Percentiles rank a stretch among this genome's conserved stretches.
phyloP scores from a whole-genome alignment of 2,888 invertebrate genomes.

The Girardia tigrina region DNA sequence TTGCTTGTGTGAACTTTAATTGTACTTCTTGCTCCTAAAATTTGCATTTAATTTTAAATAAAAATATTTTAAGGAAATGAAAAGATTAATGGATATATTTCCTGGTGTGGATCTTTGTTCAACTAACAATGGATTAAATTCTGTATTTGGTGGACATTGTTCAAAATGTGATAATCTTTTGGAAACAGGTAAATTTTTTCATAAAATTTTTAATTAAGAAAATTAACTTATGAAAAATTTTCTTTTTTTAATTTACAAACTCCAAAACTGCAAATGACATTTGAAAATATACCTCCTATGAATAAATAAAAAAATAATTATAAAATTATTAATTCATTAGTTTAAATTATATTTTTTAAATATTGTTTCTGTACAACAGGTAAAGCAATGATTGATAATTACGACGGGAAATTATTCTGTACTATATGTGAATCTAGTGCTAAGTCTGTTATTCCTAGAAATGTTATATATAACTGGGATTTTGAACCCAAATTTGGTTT shows the following conservation, averaged over 20 bases:
- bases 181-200: constrained; percentile 13
- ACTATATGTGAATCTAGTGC: neutral
- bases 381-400: constrained; percentile 18
- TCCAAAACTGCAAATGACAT: too few relatives aligned
- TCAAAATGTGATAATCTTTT: neutral
- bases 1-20: too few relatives aligned
- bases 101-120: constrained; percentile 20
- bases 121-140: constrained; percentile 12
- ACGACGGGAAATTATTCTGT: constrained; percentile 24
- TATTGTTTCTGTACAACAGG: neutral
- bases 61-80: constrained; percentile 21
- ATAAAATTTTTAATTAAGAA: too few relatives aligned
- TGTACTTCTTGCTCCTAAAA: too few relatives aligned
- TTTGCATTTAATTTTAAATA: too few relatives aligned
- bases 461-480: constrained; percentile 31
- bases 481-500: constrained; percentile 21
- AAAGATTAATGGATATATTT: constrained; percentile 13
- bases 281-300: too few relatives aligned
- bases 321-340: neutral
- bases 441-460: constrained; percentile 16
- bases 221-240: too few relatives aligned
- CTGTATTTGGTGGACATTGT: constrained; percentile 25
- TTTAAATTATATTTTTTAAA: neutral
- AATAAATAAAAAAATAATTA: too few relatives aligned
- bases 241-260: too few relatives aligned